These are phyloP conservation scores for Therioaphis trifolii DNA, from an alignment of 2,888 invertebrate species.

Conservation along the genomic window DNA sequence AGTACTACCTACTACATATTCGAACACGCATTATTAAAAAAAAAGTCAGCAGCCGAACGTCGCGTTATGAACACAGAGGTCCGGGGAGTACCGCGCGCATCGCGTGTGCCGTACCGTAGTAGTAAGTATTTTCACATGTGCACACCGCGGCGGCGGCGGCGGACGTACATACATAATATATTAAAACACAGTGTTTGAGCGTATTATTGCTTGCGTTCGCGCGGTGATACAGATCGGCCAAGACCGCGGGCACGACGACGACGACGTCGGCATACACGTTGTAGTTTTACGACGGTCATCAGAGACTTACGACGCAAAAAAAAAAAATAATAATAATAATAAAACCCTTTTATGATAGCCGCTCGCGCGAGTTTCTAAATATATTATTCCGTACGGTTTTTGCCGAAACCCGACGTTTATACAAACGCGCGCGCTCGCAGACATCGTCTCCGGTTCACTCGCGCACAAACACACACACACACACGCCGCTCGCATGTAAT, in stretches of 20 bases:
- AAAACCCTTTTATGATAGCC: constrained; percentile 37
- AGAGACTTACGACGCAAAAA: background rate
- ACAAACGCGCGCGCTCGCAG: background rate
- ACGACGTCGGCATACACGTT: background rate
- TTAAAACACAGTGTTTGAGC: background rate
- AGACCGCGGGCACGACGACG: background rate
- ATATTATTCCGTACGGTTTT: constrained; percentile 7
- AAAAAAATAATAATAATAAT: too few relatives aligned
- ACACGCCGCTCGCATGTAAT: background rate
- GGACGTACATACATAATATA: too few relatives aligned
- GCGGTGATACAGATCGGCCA: constrained; percentile 41
- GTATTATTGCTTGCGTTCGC: constrained; percentile 4
- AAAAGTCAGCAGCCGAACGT: too few relatives aligned
- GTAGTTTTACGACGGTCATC: constrained; percentile 31
- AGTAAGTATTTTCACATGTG: background rate
- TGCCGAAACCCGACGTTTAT: background rate
- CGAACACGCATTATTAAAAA: too few relatives aligned
- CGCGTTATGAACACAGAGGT: too few relatives aligned
- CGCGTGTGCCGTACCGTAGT: too few relatives aligned
- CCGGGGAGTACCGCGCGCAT: background rate
- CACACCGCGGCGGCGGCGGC: background rate
- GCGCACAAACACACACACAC: background rate
- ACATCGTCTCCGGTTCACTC: too few relatives aligned
- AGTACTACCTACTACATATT: too few relatives aligned
- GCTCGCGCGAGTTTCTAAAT: constrained; percentile 25